Evolutionary conservation across 2,113 vertebrate genomes (phyloP).

Genomic region (Edolisoma coerulescens): DNA sequence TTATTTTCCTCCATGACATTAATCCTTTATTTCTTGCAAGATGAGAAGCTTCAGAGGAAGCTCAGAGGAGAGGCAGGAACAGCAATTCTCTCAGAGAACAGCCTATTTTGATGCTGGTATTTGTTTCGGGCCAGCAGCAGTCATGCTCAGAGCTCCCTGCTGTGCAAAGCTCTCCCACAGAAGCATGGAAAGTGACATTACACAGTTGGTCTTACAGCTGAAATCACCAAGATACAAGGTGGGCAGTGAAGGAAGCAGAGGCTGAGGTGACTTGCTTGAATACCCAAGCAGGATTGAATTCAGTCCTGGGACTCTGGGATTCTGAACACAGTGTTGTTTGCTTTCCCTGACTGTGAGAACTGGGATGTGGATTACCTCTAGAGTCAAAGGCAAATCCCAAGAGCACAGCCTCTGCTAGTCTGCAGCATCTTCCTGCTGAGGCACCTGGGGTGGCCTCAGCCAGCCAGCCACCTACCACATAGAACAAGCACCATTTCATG

Average conservation of each 20-base stretch:
- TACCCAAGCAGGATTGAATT: neutral
- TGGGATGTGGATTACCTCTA: neutral
- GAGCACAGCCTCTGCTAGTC: neutral
- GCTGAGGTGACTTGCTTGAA: neutral
- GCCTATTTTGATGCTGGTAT: neutral
- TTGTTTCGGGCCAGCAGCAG: neutral
- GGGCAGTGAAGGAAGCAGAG: neutral
- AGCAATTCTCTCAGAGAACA: neutral
- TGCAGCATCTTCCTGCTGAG: neutral
- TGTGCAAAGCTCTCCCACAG: neutral
- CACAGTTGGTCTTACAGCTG: neutral
- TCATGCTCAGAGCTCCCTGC: neutral
- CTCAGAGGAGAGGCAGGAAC: neutral
- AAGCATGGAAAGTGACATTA: neutral
- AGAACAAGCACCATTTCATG: neutral
- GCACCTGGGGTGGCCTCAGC: neutral
- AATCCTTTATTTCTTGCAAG: neutral
- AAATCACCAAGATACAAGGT: neutral
- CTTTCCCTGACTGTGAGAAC: neutral
- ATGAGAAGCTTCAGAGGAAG: neutral
- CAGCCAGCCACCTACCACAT: neutral
- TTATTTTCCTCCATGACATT: slow-evolving; percentile 4
- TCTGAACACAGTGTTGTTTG: neutral
- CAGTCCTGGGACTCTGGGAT: neutral
- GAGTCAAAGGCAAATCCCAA: neutral